A percentile compares a stretch with the other conserved stretches of the same genome.
Conservation (phyloP, 1,140 invertebrate species). For the Heliconius himera region DNA sequence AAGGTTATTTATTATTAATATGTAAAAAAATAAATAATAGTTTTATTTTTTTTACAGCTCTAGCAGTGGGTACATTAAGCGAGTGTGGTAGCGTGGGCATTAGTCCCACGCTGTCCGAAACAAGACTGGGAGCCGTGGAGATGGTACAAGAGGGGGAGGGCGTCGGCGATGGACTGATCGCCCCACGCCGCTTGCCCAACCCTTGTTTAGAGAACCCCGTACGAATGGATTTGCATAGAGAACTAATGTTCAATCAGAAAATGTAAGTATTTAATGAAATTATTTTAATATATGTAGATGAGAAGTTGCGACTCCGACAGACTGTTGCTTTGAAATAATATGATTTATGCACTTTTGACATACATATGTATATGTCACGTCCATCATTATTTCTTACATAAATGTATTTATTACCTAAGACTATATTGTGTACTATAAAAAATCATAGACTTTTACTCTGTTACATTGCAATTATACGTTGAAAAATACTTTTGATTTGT, state of each 20-base stretch:
- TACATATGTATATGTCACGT: too few relatives aligned
- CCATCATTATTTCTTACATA: too few relatives aligned
- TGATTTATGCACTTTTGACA: too few relatives aligned
- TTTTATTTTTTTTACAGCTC: conserved; percentile 49
- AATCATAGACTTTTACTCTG: too few relatives aligned
- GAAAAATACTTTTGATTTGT: too few relatives aligned
- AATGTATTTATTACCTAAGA: neutral
- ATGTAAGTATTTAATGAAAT: conserved; percentile 85
- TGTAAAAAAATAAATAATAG: neutral
- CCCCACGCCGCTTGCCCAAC: conserved; percentile 92
- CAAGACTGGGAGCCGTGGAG: conserved; percentile 51
- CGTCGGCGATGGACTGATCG: conserved; percentile 88
- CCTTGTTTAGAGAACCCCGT: conserved; percentile 91
- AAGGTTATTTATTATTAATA: neutral
- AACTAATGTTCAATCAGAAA: conserved; percentile 95
- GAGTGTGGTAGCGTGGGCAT: conserved; percentile 57
- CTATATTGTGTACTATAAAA: too few relatives aligned
- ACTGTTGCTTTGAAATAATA: too few relatives aligned
- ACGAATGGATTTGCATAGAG: conserved; percentile 92
- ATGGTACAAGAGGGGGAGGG: conserved; percentile 73
- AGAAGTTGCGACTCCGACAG: neutral
- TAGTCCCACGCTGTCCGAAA: conserved; percentile 57
- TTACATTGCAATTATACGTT: too few relatives aligned
- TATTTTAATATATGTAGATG: neutral
- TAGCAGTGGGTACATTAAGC: conserved; percentile 55